phyloP scores from a whole-genome alignment of 2,113 vertebrate genomes.

The Campylorhamphus procurvoides region DNA sequence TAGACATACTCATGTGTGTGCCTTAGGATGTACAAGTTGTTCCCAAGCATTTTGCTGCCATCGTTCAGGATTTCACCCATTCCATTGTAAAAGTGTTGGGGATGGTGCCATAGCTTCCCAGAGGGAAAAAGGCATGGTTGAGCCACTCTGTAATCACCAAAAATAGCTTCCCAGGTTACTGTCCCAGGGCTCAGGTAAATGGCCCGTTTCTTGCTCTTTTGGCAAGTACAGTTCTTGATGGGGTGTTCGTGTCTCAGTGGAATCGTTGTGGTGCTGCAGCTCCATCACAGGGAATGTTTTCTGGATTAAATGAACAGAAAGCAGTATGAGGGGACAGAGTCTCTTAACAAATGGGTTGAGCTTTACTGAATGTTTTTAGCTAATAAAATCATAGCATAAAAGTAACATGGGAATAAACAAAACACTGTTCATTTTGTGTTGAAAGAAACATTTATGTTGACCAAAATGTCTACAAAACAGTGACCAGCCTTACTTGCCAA shows the following conservation, averaged over 20 bases:
- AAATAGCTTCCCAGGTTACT: not conserved
- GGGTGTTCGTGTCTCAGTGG: not conserved
- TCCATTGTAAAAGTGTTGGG: not conserved
- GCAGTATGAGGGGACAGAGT: not conserved
- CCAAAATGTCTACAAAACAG: not conserved
- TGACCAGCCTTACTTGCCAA: not conserved
- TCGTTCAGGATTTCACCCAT: rapidly evolving
- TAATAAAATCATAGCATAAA: not conserved
- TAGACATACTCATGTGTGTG: rapidly evolving
- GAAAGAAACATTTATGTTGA: not conserved
- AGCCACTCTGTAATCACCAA: not conserved
- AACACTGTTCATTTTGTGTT: not conserved
- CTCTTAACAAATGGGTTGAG: not conserved
- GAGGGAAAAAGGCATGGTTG: not conserved
- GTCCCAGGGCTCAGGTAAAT: not conserved
- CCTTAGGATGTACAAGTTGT: not conserved
- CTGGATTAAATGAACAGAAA: not conserved
- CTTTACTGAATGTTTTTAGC: not conserved
- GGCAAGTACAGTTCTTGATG: not conserved
- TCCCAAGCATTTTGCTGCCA: not conserved
- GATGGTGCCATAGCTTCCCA: not conserved
- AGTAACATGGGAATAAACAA: not conserved
- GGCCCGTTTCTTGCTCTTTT: not conserved
- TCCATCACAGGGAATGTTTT: rapidly evolving
- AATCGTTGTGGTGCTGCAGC: not conserved